phyloP scores from a whole-genome alignment of 2,113 vertebrate species.

The Sander lucioperca region DNA sequence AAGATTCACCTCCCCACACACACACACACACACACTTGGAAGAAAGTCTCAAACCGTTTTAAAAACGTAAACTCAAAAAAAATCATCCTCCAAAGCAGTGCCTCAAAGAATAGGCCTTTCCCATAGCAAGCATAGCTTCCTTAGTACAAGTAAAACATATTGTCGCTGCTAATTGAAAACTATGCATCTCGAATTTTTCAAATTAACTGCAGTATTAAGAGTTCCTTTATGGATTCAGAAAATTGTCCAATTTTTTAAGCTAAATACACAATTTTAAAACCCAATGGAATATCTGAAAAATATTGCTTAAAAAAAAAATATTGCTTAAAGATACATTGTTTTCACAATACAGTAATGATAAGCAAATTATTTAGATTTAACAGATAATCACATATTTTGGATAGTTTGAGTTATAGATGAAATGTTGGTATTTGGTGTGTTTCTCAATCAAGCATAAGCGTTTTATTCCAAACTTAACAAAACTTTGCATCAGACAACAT shows the following conservation, averaged over 20 bases:
- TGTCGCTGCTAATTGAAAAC: background rate
- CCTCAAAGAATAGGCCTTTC: background rate
- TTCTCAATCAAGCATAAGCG: too few species aligned
- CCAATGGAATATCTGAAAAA: background rate
- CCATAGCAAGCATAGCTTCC: background rate
- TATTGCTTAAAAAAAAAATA: background rate
- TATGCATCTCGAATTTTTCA: background rate
- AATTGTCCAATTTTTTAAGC: background rate
- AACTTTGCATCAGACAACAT: too few species aligned
- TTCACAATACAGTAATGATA: background rate
- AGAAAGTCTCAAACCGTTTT: background rate
- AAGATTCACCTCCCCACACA: slow-evolving; percentile 1
- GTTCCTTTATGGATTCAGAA: background rate
- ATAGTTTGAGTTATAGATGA: too few species aligned
- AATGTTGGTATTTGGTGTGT: too few species aligned
- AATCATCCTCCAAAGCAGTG: background rate
- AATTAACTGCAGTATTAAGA: background rate
- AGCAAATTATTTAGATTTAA: background rate
- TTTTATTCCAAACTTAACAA: too few species aligned
- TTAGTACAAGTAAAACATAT: background rate
- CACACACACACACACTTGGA: background rate
- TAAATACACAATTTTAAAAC: background rate
- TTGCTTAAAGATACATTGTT: background rate
- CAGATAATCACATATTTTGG: background rate
- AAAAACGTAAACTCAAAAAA: background rate